These are phyloP conservation scores for Petromus typicus DNA, from an alignment of 2,113 vertebrate genomes.

Conservation along the genomic window DNA sequence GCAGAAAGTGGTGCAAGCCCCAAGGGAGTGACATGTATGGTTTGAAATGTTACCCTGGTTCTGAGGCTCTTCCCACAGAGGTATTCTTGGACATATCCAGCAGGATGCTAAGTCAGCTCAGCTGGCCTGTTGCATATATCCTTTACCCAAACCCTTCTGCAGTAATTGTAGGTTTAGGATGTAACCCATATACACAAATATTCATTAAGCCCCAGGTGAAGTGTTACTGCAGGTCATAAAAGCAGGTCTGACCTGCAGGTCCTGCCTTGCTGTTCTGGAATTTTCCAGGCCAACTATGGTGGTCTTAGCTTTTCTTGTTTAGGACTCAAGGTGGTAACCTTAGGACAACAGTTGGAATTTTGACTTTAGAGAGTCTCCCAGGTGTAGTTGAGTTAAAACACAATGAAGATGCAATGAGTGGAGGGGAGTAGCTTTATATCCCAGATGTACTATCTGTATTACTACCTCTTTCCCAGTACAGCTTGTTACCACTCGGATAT, in stretches of 20 bases:
- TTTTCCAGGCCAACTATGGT: not conserved
- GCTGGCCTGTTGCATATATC: not conserved
- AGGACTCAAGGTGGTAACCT: not conserved
- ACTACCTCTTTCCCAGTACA: conserved; percentile 63
- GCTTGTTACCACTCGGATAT: conserved; percentile 75
- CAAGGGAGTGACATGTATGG: not conserved
- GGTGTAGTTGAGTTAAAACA: not conserved
- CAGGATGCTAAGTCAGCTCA: not conserved
- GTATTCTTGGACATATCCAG: not conserved
- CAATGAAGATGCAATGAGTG: not conserved
- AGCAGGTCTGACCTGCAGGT: not conserved
- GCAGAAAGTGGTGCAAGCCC: not conserved
- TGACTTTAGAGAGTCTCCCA: not conserved
- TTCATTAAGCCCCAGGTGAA: not conserved
- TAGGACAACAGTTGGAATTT: not conserved
- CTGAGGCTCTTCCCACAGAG: not conserved
- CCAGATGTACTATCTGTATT: not conserved
- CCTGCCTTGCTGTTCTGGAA: not conserved
- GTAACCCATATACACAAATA: not conserved
- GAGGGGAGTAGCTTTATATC: too few species aligned
- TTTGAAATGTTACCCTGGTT: not conserved
- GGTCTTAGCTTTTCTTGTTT: not conserved
- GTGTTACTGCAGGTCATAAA: not conserved
- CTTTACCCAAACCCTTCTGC: not conserved
- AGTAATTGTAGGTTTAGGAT: not conserved